A percentile compares a stretch with the other conserved stretches of the same genome.
These are phyloP conservation scores for Amaurobius ferox DNA, from an alignment of 2,888 invertebrate genomes.

Conservation along the genomic window DNA sequence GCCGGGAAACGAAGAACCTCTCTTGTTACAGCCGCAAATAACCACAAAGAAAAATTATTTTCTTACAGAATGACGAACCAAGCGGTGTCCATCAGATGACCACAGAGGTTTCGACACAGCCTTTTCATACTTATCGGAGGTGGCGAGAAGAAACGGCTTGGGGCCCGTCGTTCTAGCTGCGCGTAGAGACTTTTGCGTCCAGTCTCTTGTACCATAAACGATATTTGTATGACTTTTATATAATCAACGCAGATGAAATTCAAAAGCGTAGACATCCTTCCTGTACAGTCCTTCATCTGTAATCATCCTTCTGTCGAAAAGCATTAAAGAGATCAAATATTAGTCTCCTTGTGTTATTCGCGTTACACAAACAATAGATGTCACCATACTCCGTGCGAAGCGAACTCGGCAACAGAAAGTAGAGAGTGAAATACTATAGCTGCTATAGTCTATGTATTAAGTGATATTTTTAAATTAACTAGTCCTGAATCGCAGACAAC, in stretches of 20 bases:
- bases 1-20: neutral
- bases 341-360: constrained; percentile 31
- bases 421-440: too few relatives aligned
- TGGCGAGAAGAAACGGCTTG: constrained; percentile 43
- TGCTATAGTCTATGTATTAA: too few relatives aligned
- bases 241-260: constrained; percentile 51
- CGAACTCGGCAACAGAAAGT: too few relatives aligned
- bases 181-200: constrained; percentile 70
- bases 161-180: constrained; percentile 62
- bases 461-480: too few relatives aligned
- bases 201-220: constrained; percentile 67
- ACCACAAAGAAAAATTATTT: constrained; percentile 43
- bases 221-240: constrained; percentile 70
- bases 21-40: neutral
- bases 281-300: constrained; percentile 71
- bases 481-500: too few relatives aligned
- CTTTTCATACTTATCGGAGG: constrained; percentile 60
- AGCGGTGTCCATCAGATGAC: neutral
- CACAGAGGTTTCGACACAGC: constrained; percentile 35
- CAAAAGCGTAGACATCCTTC: constrained; percentile 67
- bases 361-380: too few relatives aligned
- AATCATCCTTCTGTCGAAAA: constrained; percentile 63
- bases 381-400: too few relatives aligned
- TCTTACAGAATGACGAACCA: constrained; percentile 51
- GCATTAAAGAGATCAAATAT: constrained; percentile 66